Evolutionary conservation across 2,113 vertebrate genomes (phyloP).

Genomic region (human (Homo sapiens)): GRCh38 chr1:63332001-63332500

Average conservation of each 20-base stretch:
- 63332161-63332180: conserved; percentile 52
- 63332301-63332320: conserved; percentile 55
- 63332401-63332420: conserved; percentile 20
- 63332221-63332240: conserved; percentile 29
- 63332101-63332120: conserved; percentile 42
- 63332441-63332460: conserved; percentile 55
- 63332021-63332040: not conserved
- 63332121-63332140: conserved; percentile 61
- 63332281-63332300: conserved; percentile 28
- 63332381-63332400: conserved; percentile 30
- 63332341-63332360: conserved; percentile 50
- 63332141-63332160: conserved; percentile 40
- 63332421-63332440: conserved; percentile 31
- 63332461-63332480: conserved; percentile 53
- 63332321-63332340: conserved; percentile 54
- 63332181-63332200: conserved; percentile 26
- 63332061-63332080: conserved; percentile 26
- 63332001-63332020: not conserved
- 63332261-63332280: conserved; percentile 55
- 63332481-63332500: conserved; percentile 48
- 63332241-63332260: conserved; percentile 47
- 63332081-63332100: not conserved
- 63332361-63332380: not conserved
- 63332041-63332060: not conserved
- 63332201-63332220: conserved; percentile 42